phyloP scores from a whole-genome alignment of 2,113 vertebrate genomes.

The Baryphthengus martii region DNA sequence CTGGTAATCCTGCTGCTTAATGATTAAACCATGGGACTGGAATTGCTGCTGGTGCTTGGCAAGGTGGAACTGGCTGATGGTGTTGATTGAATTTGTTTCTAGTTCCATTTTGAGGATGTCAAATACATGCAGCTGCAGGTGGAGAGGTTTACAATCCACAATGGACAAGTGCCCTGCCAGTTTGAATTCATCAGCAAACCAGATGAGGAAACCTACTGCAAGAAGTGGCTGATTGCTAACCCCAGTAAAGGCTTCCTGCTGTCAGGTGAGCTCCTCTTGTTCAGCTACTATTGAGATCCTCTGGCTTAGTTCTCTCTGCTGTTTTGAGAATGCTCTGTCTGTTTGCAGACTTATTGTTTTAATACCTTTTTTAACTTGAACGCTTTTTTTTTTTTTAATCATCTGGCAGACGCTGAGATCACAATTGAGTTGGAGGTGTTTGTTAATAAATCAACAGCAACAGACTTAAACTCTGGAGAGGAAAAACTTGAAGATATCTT shows the following conservation, averaged over 20 bases:
- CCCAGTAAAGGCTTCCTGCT: constrained; percentile 89
- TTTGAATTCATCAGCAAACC: constrained; percentile 96
- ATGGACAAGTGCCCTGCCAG: constrained; percentile 92
- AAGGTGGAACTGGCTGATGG: background rate
- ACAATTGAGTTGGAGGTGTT: constrained; percentile 90
- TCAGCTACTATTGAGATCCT: background rate
- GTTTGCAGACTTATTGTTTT: background rate
- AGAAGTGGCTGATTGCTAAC: constrained; percentile 88
- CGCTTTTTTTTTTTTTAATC: background rate
- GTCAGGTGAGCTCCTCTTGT: constrained; percentile 76
- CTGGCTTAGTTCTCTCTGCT: background rate
- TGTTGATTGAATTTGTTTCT: background rate
- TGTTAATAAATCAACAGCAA: constrained; percentile 91
- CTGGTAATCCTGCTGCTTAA: background rate
- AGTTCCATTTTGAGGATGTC: constrained; percentile 90
- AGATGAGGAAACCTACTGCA: constrained; percentile 86
- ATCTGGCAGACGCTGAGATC: constrained; percentile 77
- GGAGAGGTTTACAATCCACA: constrained; percentile 81
- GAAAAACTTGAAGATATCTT: constrained; percentile 93
- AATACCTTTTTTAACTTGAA: background rate
- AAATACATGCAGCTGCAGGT: constrained; percentile 93
- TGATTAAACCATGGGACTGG: background rate
- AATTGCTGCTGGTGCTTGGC: background rate
- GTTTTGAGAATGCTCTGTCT: background rate
- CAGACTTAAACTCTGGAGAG: constrained; percentile 83